Evolutionary conservation across 2,888 invertebrate species (phyloP), one percentile per base, ranked within the genome.

Genomic region (Drosophila borborema): DNA sequence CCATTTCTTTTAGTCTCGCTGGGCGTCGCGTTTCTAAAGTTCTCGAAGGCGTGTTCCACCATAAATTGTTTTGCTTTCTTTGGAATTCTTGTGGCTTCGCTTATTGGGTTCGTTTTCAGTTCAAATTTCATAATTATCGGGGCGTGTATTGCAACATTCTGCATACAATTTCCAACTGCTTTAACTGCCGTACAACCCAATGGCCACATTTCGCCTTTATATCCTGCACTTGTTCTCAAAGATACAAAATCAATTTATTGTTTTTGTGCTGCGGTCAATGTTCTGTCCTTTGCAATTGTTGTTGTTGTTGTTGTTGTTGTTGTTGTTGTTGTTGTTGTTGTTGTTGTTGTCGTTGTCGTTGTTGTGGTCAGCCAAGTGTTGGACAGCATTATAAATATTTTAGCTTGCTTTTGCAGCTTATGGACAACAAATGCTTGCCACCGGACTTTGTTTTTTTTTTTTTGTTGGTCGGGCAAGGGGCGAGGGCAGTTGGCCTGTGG

Each of bases 351-450:
- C 62, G 59, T 58, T 66, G 60, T 62, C 60, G 56, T 56, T 77
- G 56, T 61, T 86, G 84, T 89, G 89, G 89, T 76, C 85, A 86
- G 74, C 84, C 84, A 80, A 89, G 84, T 84, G 87, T 84, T 80
- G 84, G 89, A 79, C 81, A 78, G 87, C 82, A 81, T 86, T 85
- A 86, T 83, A 89, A 89, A 86, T 89, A 85, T 86, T 86, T 89
- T 60, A 89, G 77, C 64, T 88, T 76, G 72, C 69, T 68, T 78
- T 72, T 76, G 80, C 89, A 82, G 89, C 83, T 85, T 83, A 76
- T 83, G 70, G 64, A 62, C 43, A 75, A 65, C 69, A 64, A 80
- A 74, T 81, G 74, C 55, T 75, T 40, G 54, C 54, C 43, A 31
- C 20, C 51, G 53, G 64, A 46, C 20, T 62, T 51, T 48, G 65